phyloP scores from a whole-genome alignment of 2,888 invertebrate genomes.

The Chydorus sphaericus region DNA sequence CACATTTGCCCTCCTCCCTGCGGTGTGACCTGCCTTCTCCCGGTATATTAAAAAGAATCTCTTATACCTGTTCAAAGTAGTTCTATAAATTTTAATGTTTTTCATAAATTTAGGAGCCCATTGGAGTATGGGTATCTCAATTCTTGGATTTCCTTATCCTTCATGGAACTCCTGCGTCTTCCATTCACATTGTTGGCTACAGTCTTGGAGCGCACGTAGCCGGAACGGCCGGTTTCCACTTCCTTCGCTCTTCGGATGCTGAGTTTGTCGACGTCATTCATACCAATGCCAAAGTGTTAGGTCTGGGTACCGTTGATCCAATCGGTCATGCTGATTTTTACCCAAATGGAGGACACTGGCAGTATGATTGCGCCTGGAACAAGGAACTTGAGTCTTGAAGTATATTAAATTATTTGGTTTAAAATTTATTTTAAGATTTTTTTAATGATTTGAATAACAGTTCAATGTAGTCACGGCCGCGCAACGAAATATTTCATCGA shows the following conservation, averaged over 20 bases:
- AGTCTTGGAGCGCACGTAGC: not conserved
- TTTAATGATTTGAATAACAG: not conserved
- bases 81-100: too few species aligned
- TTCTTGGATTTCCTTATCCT: not conserved
- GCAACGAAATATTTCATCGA: not conserved
- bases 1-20: too few species aligned
- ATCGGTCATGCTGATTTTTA: constrained; percentile 1
- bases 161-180: not conserved
- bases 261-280: not conserved
- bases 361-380: not conserved
- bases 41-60: too few species aligned
- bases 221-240: not conserved
- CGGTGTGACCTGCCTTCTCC: too few species aligned
- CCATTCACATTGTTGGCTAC: not conserved
- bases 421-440: too few species aligned
- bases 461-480: constrained; percentile 1
- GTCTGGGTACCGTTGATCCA: not conserved
- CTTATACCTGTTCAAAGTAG: too few species aligned
- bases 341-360: not conserved
- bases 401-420: too few species aligned
- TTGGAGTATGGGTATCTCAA: not conserved
- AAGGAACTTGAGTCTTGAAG: not conserved
- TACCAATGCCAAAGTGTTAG: not conserved
- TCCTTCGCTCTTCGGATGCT: not conserved
- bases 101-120: too few species aligned